These are phyloP conservation scores for Macropodus opercularis DNA, from an alignment of 2,797 vertebrate genomes.

Conservation along the genomic window DNA sequence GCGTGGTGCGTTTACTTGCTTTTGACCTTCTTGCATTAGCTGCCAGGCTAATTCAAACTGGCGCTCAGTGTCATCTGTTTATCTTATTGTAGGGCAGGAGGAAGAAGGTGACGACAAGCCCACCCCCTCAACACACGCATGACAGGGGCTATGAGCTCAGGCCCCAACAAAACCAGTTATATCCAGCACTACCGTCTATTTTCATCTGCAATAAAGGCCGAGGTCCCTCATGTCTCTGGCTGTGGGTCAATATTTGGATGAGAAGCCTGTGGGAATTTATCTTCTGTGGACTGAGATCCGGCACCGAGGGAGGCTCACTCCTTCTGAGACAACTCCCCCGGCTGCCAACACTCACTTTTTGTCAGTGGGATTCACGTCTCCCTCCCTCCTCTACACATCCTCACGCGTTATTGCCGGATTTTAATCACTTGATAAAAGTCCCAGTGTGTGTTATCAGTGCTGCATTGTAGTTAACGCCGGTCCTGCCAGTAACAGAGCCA, in stretches of 20 bases:
- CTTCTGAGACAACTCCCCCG: conserved; percentile 33
- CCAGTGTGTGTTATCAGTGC: conserved; percentile 63
- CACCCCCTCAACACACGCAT: neutral
- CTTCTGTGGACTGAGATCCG: conserved; percentile 29
- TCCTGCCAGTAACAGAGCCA: conserved; percentile 59
- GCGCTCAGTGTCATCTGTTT: neutral
- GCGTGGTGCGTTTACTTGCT: too few species aligned
- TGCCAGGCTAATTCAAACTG: conserved; percentile 31
- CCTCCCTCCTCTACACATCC: conserved; percentile 6
- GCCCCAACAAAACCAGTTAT: conserved; percentile 26
- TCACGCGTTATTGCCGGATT: conserved; percentile 52
- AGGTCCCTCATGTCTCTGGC: conserved; percentile 8
- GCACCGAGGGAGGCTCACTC: conserved; percentile 2
- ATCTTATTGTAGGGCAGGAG: neutral
- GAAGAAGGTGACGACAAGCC: neutral
- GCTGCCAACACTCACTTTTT: conserved; percentile 4
- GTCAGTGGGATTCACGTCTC: conserved; percentile 22
- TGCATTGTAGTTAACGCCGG: conserved; percentile 57
- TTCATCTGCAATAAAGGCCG: conserved; percentile 36
- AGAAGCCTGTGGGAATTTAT: conserved; percentile 44
- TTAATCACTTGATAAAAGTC: conserved; percentile 61
- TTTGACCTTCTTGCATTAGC: conserved; percentile 31
- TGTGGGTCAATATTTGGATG: conserved; percentile 56
- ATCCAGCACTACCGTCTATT: conserved; percentile 26
- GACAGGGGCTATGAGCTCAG: conserved; percentile 3